These are phyloP conservation scores for Morpho helenor DNA, from an alignment of 2,888 invertebrate genomes.

Conservation along the genomic window DNA sequence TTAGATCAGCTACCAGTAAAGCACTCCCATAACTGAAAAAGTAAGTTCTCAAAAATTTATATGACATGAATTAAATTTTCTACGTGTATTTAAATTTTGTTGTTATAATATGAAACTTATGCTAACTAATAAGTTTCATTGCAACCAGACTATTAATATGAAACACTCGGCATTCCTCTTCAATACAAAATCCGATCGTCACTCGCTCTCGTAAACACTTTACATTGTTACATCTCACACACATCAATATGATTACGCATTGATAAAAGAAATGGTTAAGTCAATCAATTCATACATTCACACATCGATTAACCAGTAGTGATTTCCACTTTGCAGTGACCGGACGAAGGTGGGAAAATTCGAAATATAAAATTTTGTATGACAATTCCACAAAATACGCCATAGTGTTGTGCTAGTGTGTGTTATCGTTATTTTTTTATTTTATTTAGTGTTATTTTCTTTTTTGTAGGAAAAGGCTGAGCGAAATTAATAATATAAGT, in stretches of 20 bases:
- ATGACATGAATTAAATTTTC: no score
- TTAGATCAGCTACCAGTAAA: no score
- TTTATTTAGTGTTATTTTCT: conserved; percentile 65
- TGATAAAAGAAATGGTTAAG: conserved; percentile 53
- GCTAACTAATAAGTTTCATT: no score
- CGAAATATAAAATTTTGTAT: conserved; percentile 57
- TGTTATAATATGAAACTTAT: no score
- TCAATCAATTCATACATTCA: conserved; percentile 47
- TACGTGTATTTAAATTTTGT: no score
- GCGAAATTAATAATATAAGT: conserved; percentile 77
- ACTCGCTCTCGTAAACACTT: conserved; percentile 36
- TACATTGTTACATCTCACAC: conserved; percentile 39
- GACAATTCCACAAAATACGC: conserved; percentile 35
- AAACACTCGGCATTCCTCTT: no score
- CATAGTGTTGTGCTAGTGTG: conserved; percentile 65
- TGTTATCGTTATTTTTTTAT: conserved; percentile 43
- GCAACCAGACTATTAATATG: no score
- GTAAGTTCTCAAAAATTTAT: no score
- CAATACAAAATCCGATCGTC: background rate
- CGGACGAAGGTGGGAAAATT: conserved; percentile 74
- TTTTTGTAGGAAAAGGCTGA: conserved; percentile 78
- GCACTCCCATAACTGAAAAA: no score
- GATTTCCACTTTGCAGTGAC: conserved; percentile 77
- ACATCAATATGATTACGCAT: conserved; percentile 53
- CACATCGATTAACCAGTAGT: conserved; percentile 64